phyloP scores from a whole-genome alignment of 2,888 invertebrate species.

The Arrhopalites spinosus region DNA sequence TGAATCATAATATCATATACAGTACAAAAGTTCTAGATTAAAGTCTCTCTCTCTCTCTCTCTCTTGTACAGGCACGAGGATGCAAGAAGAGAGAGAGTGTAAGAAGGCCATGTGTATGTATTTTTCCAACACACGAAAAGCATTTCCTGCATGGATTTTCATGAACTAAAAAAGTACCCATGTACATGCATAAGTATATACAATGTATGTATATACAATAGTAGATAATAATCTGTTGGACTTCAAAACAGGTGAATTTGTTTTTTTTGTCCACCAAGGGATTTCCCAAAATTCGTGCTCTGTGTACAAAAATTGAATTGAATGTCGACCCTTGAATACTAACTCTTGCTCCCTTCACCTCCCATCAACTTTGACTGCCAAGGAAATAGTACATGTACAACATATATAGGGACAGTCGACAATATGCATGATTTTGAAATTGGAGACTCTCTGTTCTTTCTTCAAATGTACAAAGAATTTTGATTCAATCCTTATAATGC shows the following conservation, averaged over 20 bases:
- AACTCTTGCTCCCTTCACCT: not conserved
- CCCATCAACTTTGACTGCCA: not conserved
- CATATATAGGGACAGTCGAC: no score
- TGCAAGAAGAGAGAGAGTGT: not conserved
- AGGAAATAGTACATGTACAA: not conserved
- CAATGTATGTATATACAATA: not conserved
- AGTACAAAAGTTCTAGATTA: not conserved
- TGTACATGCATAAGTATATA: not conserved
- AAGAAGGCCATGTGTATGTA: constrained; percentile 10
- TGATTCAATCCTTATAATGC: no score
- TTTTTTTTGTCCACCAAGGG: constrained; percentile 4
- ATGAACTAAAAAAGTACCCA: not conserved
- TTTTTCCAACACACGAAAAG: constrained; percentile 15
- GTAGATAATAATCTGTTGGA: not conserved
- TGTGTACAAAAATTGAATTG: not conserved
- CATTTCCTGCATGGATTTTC: constrained; percentile 31
- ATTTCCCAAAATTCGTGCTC: constrained; percentile 12
- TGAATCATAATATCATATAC: constrained; percentile 15
- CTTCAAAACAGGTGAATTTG: constrained; percentile 21
- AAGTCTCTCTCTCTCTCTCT: not conserved
- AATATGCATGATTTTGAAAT: not conserved
- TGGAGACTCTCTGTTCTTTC: no score
- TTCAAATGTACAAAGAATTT: no score
- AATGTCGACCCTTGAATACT: constrained; percentile 4
- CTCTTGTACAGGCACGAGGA: not conserved